A percentile compares a stretch with the other conserved stretches of the same genome.
phyloP scores from a whole-genome alignment of 2,113 vertebrate species.

The Nannobrachium achirus region DNA sequence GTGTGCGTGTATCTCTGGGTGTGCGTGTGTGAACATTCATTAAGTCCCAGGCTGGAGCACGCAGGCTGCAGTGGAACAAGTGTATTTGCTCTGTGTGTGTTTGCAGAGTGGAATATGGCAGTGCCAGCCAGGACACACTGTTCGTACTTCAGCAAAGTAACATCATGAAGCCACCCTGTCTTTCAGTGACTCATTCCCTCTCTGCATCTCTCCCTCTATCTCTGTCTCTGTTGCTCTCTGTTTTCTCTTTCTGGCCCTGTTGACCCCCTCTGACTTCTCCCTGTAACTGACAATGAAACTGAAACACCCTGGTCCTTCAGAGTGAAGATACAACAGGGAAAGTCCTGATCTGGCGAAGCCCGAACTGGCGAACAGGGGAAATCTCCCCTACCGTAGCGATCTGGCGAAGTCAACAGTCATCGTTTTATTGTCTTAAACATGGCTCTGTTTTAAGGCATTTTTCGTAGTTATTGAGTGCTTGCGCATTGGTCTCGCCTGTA shows the following conservation, averaged over 20 bases:
- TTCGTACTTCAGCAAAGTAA: neutral
- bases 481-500: no score
- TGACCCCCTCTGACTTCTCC: no score
- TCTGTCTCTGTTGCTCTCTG: neutral
- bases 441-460: no score
- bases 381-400: no score
- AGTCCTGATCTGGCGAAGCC: no score
- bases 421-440: no score
- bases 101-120: slow-evolving; percentile 27
- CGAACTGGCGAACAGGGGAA: no score
- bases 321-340: neutral
- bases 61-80: neutral
- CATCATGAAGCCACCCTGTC: neutral
- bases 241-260: neutral
- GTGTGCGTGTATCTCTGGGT: neutral
- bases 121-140: slow-evolving; percentile 1
- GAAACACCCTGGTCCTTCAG: neutral
- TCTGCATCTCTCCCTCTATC: neutral
- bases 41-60: neutral
- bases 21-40: neutral
- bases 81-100: slow-evolving; percentile 36
- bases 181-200: neutral
- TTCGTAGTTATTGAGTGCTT: no score
- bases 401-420: no score
- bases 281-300: neutral